Evolutionary conservation across 2,113 vertebrate species (phyloP), one percentile per base, ranked within the genome.

Genomic region (Ramphastos sulfuratus): DNA sequence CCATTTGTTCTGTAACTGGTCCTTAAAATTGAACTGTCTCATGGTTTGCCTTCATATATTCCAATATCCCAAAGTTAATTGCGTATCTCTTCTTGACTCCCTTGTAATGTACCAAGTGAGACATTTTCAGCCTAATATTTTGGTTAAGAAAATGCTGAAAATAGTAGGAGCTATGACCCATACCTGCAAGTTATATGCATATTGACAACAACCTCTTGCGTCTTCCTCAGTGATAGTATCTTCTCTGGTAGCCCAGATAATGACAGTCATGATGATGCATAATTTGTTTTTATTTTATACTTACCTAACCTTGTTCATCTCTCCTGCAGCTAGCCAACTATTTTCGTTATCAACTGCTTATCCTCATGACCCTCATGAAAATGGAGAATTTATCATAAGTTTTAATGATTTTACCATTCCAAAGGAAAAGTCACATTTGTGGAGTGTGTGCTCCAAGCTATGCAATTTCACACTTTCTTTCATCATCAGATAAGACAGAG

Each of bases 111-210:
- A 20, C 9, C 30, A 79, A 90, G 25, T 70, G 31, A 93, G 19
- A 78, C 55, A 83, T 73, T 64, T 73, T 87, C 27, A 83, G 8
- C n/a, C 33, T 86, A 54, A 85, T 27, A 89, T 94, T 86, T 94
- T 87, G 23, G 80, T 28, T 42, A 42, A 44, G 7, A 13, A n/a
- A 87, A 72, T 55, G 9, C 9, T 89, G 65, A 27, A 73, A 87
- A 60, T 92, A n/a, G 65, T 12, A 84, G 27, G 42, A 87, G 59
- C 80, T 87, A 56, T 44, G 19, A 93, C 74, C 10, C 56, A 64
- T 65, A 35, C 20, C 64, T 91, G 39, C 20, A 90, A 94, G 25
- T 78, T 5, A 7, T 27, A 75, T 19, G 8, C 17, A 25, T 39
- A 9, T 37, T 75, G 13, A 4, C 60, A 90, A 27, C 9, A 85